Base-by-base conservation (phyloP, 2,888 invertebrate species). In the Tuberolachnus salignus region DNA sequence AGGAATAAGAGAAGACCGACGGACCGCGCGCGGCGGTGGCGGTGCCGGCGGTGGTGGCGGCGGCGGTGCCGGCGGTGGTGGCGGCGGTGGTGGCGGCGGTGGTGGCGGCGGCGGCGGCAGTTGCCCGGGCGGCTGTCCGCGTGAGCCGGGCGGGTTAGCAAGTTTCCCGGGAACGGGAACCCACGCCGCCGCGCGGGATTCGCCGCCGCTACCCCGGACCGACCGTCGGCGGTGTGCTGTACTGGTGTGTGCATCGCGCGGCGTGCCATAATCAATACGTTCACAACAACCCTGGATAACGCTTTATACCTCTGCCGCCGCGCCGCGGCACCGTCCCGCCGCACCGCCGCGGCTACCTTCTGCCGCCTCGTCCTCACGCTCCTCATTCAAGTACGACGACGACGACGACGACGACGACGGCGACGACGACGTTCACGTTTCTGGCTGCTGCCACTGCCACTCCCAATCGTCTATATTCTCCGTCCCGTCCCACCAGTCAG, bases 281-380 rank as follows among this genome's bases (percentile, higher is more conserved):
- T 57, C 66, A 67, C 66, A 78, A 78, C 75, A 78, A 78, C 75
- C 75, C 75, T 78, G 75, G 75, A 78, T 67, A 78, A 78, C 75
- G 75, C 57, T 55, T 46, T 66, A n/a, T n/a, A 55, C 66, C 46
- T 57, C 57, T 55, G 57, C 73, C 73, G 19, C 66, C 66, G 19
- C 51, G 57, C 21, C 34, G 6, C 34, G 61, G 49, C 26, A 26
- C 3, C 26, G 46, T 66, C 34, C 73, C 11, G 14, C 46, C 9
- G 16, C 66, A 13, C n/a, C 51, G 51, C 26, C 64, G 3, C 14
- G 14, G 23, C n/a, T n/a, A 23, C 49, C 23, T 13, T 1, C 66
- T n/a, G 6, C 46, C 67, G 34, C 19, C 19, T 16, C 19, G 44
- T 46, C 46, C 3, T 19, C 16, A 34, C n/a, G 34, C 34, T 34